Evolutionary conservation across 2,888 invertebrate genomes (phyloP), one percentile per base, ranked within the genome.

Genomic region (Anagyrus pseudococci): DNA sequence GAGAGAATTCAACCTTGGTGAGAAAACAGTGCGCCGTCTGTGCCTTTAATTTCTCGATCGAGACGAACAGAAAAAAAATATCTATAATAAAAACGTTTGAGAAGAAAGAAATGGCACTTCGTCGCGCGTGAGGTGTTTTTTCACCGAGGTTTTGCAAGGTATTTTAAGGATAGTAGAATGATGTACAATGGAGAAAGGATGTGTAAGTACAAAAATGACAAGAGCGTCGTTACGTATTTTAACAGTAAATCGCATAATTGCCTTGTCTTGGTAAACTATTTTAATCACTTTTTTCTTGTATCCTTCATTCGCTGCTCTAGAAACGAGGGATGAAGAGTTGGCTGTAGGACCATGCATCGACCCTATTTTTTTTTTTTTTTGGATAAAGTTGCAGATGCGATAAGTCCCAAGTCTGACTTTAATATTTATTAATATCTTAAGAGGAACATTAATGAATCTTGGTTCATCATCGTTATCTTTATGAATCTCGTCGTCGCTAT

Each of bases 381-480:
- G 26, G 22, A 29, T 19, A 23, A 41, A 40, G 41, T n/a, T 19
- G 8, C 48, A n/a, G 48, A 48, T n/a, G 22, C n/a, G 13, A 19
- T 29, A n/a, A 33, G 41, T 58, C 69, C 71, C 70, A 71, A 72
- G 73, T 75, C 75, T 76, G 77, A 77, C 79, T 79, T 73, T 73
- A 71, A 70, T 69, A 75, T 72, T 74, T 73, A 72, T 74, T 72
- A 71, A 77, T 76, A 77, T 76, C 73, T 77, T 75, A 80, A 80
- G 78, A 80, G 79, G 79, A 80, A 80, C 80, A 80, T 79, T 72
- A 79, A 78, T 77, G 77, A 79, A 78, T 77, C 79, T 79, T 77
- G 78, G 75, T 77, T 76, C 75, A 73, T 74, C 64, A 64, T 66
- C 57, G 66, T 67, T 55, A 63, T 47, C 56, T 44, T 58, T 47